Base-by-base conservation (phyloP, 2,113 vertebrate species). In the Parus major region DNA sequence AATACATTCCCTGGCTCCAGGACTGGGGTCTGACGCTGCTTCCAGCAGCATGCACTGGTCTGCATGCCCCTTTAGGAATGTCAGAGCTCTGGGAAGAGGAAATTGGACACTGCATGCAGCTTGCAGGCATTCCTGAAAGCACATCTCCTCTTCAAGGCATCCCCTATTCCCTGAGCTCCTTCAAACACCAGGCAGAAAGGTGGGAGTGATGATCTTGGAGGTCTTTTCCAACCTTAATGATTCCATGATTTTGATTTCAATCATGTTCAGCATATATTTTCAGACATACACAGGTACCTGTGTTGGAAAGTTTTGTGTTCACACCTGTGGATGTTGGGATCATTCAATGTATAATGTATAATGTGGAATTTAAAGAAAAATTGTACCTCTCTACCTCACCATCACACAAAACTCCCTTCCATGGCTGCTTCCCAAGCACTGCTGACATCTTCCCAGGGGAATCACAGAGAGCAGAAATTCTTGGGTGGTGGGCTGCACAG, bases 221-320 rank as follows among this genome's bases (percentile, higher is more conserved):
- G 59, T 44, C 59, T 59, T n/a, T 59, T 52, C 44, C 59, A 36
- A 2, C 15, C 44, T 27, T 16, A 23, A 24, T 0, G 0, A 52
- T 36, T 52, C 29, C 52, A n/a, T 24, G 7, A 46, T 46, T 39
- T 66, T 28, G 50, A 2, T 23, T 20, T 28, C 66, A 29, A 3
- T 41, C 12, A 5, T 0, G 52, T 11, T 27, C 68, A 36, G 1
- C 3, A 25, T 8, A 25, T 2, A 13, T 29, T 47, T 25, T 36
- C 64, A 47, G 29, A 41, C n/a, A 1, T 0, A 41, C n/a, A 1
- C 0, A 36, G 1, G 28, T 17, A 44, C 46, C 65, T 41, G 33
- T 42, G 61, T n/a, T 85, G 39, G 49, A 53, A 71, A 2, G 31
- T 5, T 83, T 20, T 59, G 33, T 33, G 36, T 12, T 50, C 39